phyloP scores from a whole-genome alignment of 2,113 vertebrate genomes.

The Nothoprocta pentlandii region DNA sequence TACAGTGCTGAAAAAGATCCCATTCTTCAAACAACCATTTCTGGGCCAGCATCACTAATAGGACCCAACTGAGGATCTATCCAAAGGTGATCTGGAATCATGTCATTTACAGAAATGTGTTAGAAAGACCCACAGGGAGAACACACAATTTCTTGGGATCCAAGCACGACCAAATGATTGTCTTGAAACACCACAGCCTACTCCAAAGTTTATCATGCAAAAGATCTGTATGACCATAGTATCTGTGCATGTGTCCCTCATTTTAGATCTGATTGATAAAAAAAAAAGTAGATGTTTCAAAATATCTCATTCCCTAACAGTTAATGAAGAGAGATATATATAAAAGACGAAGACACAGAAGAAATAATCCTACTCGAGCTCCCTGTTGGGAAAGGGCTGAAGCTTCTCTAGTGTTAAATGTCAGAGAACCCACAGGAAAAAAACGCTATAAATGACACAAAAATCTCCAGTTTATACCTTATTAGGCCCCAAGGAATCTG shows the following conservation, averaged over 20 bases:
- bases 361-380: neutral
- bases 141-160: neutral
- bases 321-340: neutral
- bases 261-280: neutral
- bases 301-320: rapidly evolving
- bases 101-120: neutral
- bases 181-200: neutral
- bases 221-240: neutral
- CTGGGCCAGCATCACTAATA: neutral
- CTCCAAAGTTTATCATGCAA: neutral
- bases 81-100: neutral
- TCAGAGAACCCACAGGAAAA: neutral
- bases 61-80: neutral
- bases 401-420: neutral
- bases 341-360: neutral
- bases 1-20: neutral
- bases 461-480: neutral
- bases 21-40: neutral
- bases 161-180: neutral
- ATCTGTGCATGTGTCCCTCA: neutral
- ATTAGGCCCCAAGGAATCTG: neutral
- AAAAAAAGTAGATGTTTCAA: neutral
- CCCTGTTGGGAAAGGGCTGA: neutral
- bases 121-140: neutral
- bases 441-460: neutral